phyloP scores from a whole-genome alignment of 2,888 invertebrate genomes.

The Hirtodrosophila alboralis region DNA sequence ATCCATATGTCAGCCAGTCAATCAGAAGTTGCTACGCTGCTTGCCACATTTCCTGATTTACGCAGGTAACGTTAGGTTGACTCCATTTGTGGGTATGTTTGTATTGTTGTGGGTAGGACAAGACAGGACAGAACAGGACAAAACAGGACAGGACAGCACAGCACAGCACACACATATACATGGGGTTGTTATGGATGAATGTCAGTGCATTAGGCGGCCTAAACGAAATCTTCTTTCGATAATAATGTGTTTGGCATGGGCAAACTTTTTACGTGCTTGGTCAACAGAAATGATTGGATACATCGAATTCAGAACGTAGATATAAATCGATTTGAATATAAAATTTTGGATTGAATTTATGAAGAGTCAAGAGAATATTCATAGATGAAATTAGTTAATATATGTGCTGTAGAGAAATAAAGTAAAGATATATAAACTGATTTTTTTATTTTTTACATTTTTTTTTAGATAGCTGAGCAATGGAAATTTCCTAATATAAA shows the following conservation, averaged over 20 bases:
- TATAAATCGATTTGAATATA: conserved; percentile 50
- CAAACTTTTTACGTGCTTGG: conserved; percentile 54
- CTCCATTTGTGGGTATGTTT: conserved; percentile 60
- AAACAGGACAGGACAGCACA: conserved; percentile 15
- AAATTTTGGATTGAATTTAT: conserved; percentile 11
- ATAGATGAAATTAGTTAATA: neutral
- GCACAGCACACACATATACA: conserved; percentile 14
- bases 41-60: conserved; percentile 75
- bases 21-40: conserved; percentile 54
- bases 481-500: too few species aligned
- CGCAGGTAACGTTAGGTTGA: conserved; percentile 64
- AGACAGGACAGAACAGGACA: conserved; percentile 39
- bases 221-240: conserved; percentile 51
- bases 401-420: too few species aligned
- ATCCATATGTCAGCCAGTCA: conserved; percentile 64
- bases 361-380: neutral
- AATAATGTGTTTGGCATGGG: conserved; percentile 51
- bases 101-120: conserved; percentile 73
- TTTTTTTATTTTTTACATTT: too few species aligned
- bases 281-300: conserved; percentile 63
- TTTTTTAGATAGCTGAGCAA: too few species aligned
- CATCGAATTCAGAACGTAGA: conserved; percentile 27
- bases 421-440: too few species aligned
- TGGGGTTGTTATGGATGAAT: conserved; percentile 63
- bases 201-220: conserved; percentile 61